Conservation (phyloP, 1,140 invertebrate species). For the Procambarus virginalis region DNA sequence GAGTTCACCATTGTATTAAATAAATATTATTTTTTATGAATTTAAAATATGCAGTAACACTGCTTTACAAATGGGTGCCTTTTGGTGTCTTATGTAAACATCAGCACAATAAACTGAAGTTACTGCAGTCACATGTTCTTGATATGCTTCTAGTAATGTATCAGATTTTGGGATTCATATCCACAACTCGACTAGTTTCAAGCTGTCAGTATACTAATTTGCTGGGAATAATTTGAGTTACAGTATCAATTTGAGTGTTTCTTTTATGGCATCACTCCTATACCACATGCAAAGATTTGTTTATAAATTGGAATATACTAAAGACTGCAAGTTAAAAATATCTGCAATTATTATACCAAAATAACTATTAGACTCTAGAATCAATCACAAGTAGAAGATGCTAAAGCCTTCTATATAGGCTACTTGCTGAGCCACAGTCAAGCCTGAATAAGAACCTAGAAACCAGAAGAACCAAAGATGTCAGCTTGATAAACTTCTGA, state of each 20-base stretch:
- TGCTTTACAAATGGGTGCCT: neutral
- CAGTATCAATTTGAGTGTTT: conserved; percentile 52
- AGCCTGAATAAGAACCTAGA: conserved; percentile 23
- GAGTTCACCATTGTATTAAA: neutral
- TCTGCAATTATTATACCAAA: conserved; percentile 62
- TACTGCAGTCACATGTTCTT: conserved; percentile 27
- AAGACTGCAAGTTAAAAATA: conserved; percentile 66
- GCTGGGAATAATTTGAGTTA: neutral
- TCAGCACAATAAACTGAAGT: conserved; percentile 4
- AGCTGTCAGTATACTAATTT: neutral
- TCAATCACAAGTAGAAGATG: conserved; percentile 57
- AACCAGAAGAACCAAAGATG: conserved; percentile 21
- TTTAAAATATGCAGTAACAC: neutral
- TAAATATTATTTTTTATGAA: too few species aligned
- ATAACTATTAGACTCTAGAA: conserved; percentile 63
- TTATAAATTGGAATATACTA: conserved; percentile 53
- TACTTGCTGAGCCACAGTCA: conserved; percentile 40
- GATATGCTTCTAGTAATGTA: neutral
- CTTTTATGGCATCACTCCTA: conserved; percentile 21
- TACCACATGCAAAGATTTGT: conserved; percentile 13
- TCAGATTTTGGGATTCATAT: too few species aligned
- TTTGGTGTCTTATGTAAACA: conserved; percentile 1
- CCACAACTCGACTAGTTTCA: neutral
- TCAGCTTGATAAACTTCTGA: neutral
- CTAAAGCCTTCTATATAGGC: conserved; percentile 31